Percentiles rank a stretch among this genome's conserved stretches.
Evolutionary conservation across 2,113 vertebrate species (phyloP).

Genomic region (Cromileptes altivelis): DNA sequence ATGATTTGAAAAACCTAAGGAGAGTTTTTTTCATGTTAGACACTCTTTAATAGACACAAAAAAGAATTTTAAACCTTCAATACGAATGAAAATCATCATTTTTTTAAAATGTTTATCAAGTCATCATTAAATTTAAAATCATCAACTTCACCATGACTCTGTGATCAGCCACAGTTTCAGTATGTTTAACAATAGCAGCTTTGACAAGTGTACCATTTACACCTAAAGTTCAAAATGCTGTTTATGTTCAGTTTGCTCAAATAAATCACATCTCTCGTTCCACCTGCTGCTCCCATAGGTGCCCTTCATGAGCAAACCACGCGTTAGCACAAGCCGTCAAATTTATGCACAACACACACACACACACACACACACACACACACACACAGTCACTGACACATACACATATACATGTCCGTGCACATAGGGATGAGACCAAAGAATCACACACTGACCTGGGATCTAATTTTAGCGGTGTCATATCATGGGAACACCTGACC

Average conservation of each 20-base stretch:
- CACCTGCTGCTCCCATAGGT: conserved; percentile 48
- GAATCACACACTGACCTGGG: conserved; percentile 69
- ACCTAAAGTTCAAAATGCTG: neutral
- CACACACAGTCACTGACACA: conserved; percentile 5
- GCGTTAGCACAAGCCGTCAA: conserved; percentile 16
- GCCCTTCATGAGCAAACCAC: conserved; percentile 52
- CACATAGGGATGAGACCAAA: conserved; percentile 51
- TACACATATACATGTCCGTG: conserved; percentile 1
- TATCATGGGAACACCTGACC: conserved; percentile 72
- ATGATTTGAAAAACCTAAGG: neutral
- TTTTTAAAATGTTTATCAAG: neutral
- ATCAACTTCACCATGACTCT: neutral
- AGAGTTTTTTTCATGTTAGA: neutral
- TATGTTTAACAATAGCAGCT: neutral
- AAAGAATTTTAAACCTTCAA: neutral
- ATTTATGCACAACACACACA: conserved; percentile 10
- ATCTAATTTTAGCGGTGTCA: conserved; percentile 74
- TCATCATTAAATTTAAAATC: neutral
- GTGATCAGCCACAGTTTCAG: neutral
- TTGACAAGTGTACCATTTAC: neutral
- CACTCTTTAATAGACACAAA: neutral
- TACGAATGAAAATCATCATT: neutral
- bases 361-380: neutral
- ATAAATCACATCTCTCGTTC: conserved; percentile 19
- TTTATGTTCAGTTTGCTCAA: conserved; percentile 4